Base-by-base conservation (phyloP, 53 echinoderm and acorn worm species). In the Henricia sp. region DNA sequence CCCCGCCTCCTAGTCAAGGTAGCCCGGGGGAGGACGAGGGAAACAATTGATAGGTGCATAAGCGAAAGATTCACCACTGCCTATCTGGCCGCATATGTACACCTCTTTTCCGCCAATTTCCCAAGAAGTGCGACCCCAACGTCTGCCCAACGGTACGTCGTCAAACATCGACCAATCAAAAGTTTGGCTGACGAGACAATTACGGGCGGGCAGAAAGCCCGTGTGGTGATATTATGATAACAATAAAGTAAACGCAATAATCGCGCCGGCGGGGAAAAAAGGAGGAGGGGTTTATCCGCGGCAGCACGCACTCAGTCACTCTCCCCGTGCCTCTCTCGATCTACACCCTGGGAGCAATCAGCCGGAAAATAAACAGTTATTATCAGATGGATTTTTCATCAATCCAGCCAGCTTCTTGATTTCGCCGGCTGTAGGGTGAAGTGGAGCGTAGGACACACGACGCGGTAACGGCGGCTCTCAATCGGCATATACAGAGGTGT, bases 91-190 rank as follows among this genome's bases (percentile, higher is more conserved):
- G n/a, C n/a, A n/a, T n/a, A n/a, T n/a, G n/a, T n/a, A n/a, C n/a
- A 40, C 77, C 27, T 28, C 58, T 21, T 58, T 20, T 57, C 57
- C 40, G 77, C 17, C 38, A 58, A 54, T 63, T n/a, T 38, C 33
- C 20, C 13, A 8, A 80, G 80, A 43, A 48, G 63, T 63, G 80
- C 80, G 80, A 80, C 65, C 63, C 48, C 65, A 80, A 80, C 80
- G 80, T 80, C 80, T 14, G 41, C 17, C 63, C 46, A 62, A 21
- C 33, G 48, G 44, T 80, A 80, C n/a, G 13, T 80, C 80, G 63
- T 86, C 86, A 86, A 86, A 75, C 52, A 67, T 86, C 86, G 86
- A 86, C 86, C 86, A 86, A 86, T 86, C 86, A 86, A 86, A 86
- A 86, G 86, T 86, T 85, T 74, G 80, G 62, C 9, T 64, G 80